phyloP scores from a whole-genome alignment of 2,797 vertebrate genomes.

The Hemibagrus guttatus region DNA sequence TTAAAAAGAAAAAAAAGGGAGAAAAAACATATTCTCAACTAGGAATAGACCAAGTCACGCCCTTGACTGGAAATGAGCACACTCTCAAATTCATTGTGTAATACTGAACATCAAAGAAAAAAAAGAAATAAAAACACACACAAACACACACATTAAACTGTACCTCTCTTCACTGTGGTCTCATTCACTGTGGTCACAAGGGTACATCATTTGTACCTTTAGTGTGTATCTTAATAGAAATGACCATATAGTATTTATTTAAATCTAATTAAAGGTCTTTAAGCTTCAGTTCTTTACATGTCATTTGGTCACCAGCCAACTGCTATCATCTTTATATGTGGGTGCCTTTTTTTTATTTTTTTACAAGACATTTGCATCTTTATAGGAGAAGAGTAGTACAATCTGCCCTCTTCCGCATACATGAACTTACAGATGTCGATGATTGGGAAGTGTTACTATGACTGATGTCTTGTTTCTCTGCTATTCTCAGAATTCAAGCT shows the following conservation, averaged over 20 bases:
- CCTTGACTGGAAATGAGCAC: not conserved
- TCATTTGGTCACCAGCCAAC: not conserved
- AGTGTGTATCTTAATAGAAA: not conserved
- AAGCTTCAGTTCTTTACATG: not conserved
- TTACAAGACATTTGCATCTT: too few species aligned
- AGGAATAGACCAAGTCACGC: not conserved
- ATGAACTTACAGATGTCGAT: not conserved
- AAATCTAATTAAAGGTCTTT: not conserved
- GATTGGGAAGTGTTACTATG: too few species aligned
- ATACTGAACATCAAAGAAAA: not conserved
- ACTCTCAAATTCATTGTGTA: not conserved
- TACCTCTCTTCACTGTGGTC: not conserved
- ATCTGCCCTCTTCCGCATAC: not conserved
- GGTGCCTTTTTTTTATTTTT: too few species aligned
- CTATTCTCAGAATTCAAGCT: not conserved
- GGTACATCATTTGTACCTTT: not conserved
- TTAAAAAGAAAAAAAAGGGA: not conserved
- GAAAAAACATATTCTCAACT: not conserved
- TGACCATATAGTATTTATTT: not conserved
- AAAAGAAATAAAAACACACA: not conserved
- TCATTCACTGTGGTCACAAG: not conserved
- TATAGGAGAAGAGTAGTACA: not conserved
- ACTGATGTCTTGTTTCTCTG: not conserved
- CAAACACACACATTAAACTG: not conserved
- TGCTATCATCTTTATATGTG: too few species aligned